These are phyloP conservation scores for Allobates femoralis DNA, from an alignment of 2,797 vertebrate genomes.

Conservation along the genomic window DNA sequence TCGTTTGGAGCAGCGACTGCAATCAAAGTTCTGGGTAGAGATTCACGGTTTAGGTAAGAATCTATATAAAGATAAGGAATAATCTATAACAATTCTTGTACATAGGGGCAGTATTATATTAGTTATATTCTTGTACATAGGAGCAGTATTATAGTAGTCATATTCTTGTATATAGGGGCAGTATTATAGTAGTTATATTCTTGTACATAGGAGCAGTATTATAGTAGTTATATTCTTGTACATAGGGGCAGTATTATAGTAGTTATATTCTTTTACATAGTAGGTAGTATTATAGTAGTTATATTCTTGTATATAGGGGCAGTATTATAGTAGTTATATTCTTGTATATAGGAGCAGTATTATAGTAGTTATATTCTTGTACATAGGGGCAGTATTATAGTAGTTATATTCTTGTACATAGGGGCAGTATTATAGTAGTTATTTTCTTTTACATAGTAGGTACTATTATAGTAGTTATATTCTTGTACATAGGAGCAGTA, in stretches of 20 bases:
- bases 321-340: constrained; percentile 5
- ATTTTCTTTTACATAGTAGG: not conserved
- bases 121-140: constrained; percentile 26
- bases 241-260: constrained; percentile 10
- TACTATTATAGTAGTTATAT: not conserved
- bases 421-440: constrained; percentile 26
- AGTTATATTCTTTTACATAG: not conserved
- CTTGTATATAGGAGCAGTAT: not conserved
- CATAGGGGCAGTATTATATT: not conserved
- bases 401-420: no score
- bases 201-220: not conserved
- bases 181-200: not conserved
- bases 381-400: no score
- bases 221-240: constrained; percentile 20
- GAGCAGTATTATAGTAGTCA: constrained; percentile 5
- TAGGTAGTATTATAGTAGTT: constrained; percentile 9
- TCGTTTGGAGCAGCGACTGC: constrained; percentile 94
- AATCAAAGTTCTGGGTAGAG: constrained; percentile 88
- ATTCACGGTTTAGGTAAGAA: constrained; percentile 89
- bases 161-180: no score
- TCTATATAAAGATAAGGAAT: not conserved
- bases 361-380: constrained; percentile 11
- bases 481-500: not conserved
- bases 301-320: not conserved
- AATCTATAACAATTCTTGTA: not conserved